Evolutionary conservation across 1,140 invertebrate species (phyloP), one percentile per base, ranked within the genome.

Genomic region (Bombus waltoni): DNA sequence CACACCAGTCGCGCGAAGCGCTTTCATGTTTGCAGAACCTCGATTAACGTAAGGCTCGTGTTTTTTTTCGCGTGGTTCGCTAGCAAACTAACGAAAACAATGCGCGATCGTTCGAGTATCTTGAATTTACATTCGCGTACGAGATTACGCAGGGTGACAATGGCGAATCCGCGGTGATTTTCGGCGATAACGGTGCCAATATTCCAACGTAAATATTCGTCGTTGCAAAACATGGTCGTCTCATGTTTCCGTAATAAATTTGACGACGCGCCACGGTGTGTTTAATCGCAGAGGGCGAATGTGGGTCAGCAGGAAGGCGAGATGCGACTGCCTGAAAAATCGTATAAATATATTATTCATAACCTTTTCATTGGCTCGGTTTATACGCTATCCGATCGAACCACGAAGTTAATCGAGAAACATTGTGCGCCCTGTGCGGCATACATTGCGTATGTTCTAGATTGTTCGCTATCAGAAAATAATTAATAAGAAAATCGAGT

Each of bases 211-310:
- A 85, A 81, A 85, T 74, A 53, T 85, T 81, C 83, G 35, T 40
- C n/a, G 47, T 72, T 15, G 77, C 44, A 74, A 73, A 81, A 81
- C 35, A 81, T 25, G 59, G 11, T 15, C 18, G 11, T 9, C n/a
- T n/a, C 11, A 22, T 80, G n/a, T 57, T 66, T 66, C 79, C 28
- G 22, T 75, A 44, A 81, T 81, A 85, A 85, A 85, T 81, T 85
- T 62, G 47, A 65, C 70, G 66, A 65, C 53, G 35, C 62, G 72
- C 53, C n/a, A 28, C 70, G 32, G 53, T 28, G 78, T 73, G 79
- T 85, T 85, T 81, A 81, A 85, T 85, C 84, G 71, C n/a, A 57
- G 25, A 62, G n/a, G 15, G 47, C 22, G n/a, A 74, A 85, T 85
- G 47, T 81, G 44, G 84, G 79, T 81, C 79, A 70, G 3, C 15